A percentile compares a stretch with the other conserved stretches of the same genome.
Evolutionary conservation across 2,888 invertebrate genomes (phyloP).

Genomic region (Macrophya alboannulata): DNA sequence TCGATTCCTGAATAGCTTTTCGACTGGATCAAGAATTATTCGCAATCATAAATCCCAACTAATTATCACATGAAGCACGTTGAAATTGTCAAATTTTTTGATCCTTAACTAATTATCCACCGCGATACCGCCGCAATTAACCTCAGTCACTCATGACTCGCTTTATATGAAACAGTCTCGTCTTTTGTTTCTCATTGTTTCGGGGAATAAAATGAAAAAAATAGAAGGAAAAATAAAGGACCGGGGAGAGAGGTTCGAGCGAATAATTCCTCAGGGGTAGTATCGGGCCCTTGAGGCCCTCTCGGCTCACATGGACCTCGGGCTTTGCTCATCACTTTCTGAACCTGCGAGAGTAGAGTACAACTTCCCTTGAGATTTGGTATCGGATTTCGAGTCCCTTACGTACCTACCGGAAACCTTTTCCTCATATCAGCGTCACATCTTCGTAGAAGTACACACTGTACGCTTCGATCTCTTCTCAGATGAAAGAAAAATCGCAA

Average conservation of each 20-base stretch:
- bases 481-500: not conserved
- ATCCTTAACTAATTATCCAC: not conserved
- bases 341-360: not conserved
- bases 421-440: conserved; percentile 24
- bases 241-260: not conserved
- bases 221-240: not conserved
- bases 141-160: conserved; percentile 12
- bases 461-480: not conserved
- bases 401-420: not conserved
- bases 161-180: not conserved
- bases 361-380: conserved; percentile 13
- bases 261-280: conserved; percentile 21
- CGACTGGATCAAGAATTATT: not conserved
- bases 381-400: conserved; percentile 25
- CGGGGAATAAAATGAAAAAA: not conserved
- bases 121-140: conserved; percentile 1
- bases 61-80: not conserved
- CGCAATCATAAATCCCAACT: not conserved
- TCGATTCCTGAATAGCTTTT: not conserved
- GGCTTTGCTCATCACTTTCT: conserved; percentile 31
- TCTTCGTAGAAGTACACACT: not conserved
- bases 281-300: not conserved
- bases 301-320: not conserved
- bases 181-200: conserved; percentile 10
- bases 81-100: not conserved